Base-by-base conservation (phyloP, 2,888 invertebrate species). In the Parnassius smintheus region DNA sequence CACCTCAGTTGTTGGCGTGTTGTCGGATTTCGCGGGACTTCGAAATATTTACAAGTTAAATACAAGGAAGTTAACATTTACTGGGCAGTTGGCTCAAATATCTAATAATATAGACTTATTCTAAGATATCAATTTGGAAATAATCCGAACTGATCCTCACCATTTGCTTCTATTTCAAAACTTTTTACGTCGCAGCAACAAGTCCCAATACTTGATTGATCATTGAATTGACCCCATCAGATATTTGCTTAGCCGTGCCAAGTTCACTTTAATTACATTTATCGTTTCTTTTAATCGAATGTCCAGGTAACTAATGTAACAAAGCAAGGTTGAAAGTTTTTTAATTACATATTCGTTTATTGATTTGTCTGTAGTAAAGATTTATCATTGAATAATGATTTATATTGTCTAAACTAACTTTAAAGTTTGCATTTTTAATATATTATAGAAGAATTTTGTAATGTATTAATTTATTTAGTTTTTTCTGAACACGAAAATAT, bases 121-220 rank as follows among this genome's bases (percentile, higher is more conserved):
- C 42, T n/a, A 8, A 52, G 25, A 52, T 42, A 3, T 13, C 4
- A 42, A 53, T 53, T 42, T 42, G 11, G 9, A 13, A 18, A n/a
- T 44, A 44, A 11, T 13, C 42, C 9, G 13, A 49, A 58, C 18
- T 49, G 18, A 11, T 12, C 65, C 55, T 65, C 65, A 70, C 60
- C 61, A 63, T 69, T 58, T 48, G 48, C 56, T 63, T 67, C 69
- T 69, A 69, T 74, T 70, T 70, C 66, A 61, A 68, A 73, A 75
- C 65, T 65, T 62, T 64, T 69, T 66, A 50, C 44, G 54, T 44
- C 59, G 63, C 69, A 60, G 64, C 65, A 67, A 72, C 84, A 85
- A 86, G 88, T 85, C 71, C 74, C 65, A 42, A 46, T 48, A 48
- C 46, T 68, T 85, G 87, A 87, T 86, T 87, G 85, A 87, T 87